phyloP scores from a whole-genome alignment of 2,888 invertebrate species.

The Ganaspis brasiliensis region DNA sequence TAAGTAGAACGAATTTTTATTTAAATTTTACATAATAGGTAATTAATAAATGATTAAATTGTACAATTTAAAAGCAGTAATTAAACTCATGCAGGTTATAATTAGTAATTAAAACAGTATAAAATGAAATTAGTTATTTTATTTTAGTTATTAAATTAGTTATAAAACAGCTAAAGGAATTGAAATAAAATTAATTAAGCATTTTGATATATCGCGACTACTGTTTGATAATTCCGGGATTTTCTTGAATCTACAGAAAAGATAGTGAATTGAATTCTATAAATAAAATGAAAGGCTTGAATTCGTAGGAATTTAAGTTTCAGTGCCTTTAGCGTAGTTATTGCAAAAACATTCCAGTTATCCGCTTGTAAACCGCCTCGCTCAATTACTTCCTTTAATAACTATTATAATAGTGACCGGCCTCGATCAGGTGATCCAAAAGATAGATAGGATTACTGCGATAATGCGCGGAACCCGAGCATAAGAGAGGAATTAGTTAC shows the following conservation, averaged over 20 bases:
- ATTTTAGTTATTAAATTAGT: too few relatives aligned
- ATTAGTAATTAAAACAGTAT: too few relatives aligned
- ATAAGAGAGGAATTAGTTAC: conserved; percentile 29
- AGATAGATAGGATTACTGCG: conserved; percentile 40
- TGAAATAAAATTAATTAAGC: too few relatives aligned
- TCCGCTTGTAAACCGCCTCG: conserved; percentile 36
- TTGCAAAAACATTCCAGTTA: conserved; percentile 34
- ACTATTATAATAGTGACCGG: conserved; percentile 41
- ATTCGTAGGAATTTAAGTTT: conserved; percentile 25
- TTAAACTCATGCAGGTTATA: too few relatives aligned
- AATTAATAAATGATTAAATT: too few relatives aligned
- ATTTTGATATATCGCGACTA: too few relatives aligned
- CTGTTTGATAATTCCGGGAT: too few relatives aligned
- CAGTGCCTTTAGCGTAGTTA: conserved; percentile 5
- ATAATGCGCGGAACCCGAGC: conserved; percentile 36
- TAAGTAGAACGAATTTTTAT: too few relatives aligned
- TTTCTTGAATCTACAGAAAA: background rate
- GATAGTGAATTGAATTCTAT: conserved; percentile 13
- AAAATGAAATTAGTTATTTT: too few relatives aligned
- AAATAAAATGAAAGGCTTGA: conserved; percentile 33
- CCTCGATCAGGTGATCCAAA: conserved; percentile 41
- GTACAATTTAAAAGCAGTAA: too few relatives aligned
- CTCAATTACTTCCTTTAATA: conserved; percentile 42
- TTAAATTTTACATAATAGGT: too few relatives aligned
- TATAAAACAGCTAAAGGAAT: too few relatives aligned